Evolutionary conservation across 1,140 invertebrate genomes (phyloP).

Genomic region (Ephestia elutella): DNA sequence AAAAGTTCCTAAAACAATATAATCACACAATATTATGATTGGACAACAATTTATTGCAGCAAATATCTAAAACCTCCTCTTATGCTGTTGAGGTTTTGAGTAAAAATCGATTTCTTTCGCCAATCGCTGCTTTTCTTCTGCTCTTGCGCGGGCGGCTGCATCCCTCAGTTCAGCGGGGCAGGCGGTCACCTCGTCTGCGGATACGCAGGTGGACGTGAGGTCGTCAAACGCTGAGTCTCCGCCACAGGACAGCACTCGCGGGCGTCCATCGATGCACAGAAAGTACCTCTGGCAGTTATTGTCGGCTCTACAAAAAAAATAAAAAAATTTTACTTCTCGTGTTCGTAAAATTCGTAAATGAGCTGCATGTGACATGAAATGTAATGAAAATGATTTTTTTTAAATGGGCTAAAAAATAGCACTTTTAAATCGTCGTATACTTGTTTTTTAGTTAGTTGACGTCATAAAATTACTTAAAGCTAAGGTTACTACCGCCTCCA

Average conservation of each 20-base stretch:
- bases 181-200: constrained; percentile 49
- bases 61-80: constrained; percentile 13
- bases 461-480: too few species aligned
- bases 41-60: neutral
- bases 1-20: too few species aligned
- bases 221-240: constrained; percentile 88
- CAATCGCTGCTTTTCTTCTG: constrained; percentile 38
- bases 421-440: too few species aligned
- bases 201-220: constrained; percentile 80
- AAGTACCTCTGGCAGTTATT: constrained; percentile 87
- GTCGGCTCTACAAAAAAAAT: constrained; percentile 64
- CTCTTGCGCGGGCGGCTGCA: constrained; percentile 38
- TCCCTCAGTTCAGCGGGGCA: constrained; percentile 47
- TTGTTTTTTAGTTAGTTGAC: too few species aligned
- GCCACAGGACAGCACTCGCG: constrained; percentile 81
- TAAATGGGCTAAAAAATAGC: too few species aligned
- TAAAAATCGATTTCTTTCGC: constrained; percentile 30
- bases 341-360: too few species aligned
- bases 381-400: too few species aligned
- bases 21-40: neutral
- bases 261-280: constrained; percentile 84
- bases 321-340: too few species aligned
- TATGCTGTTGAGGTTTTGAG: constrained; percentile 10
- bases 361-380: too few species aligned
- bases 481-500: too few species aligned